phyloP scores from a whole-genome alignment of 1,140 invertebrate species.

The Tetramorium parvispinum region DNA sequence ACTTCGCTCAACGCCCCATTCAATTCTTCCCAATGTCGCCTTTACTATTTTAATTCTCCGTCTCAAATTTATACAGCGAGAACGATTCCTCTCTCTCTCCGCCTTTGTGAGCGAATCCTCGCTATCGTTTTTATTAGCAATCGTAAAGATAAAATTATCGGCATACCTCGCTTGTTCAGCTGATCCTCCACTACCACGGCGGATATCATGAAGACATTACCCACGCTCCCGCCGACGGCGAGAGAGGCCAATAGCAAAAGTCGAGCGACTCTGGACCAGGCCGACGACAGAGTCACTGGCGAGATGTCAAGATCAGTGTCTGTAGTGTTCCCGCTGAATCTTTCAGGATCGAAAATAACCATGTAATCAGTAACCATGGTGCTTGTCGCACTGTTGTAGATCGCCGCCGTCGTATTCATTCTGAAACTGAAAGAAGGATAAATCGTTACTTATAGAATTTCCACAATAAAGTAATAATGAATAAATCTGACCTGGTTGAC shows the following conservation, averaged over 20 bases:
- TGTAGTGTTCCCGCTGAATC: conserved; percentile 60
- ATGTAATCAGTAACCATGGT: conserved; percentile 74
- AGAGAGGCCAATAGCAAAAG: conserved; percentile 89
- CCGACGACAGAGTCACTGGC: conserved; percentile 88
- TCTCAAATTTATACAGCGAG: conserved; percentile 35
- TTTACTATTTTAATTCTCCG: conserved; percentile 49
- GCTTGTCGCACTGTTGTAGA: conserved; percentile 67
- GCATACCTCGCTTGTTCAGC: conserved; percentile 89
- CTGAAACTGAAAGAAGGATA: conserved; percentile 60
- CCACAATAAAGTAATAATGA: not conserved
- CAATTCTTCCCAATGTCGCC: conserved; percentile 3
- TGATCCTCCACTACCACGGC: conserved; percentile 91
- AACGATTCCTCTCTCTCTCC: not conserved
- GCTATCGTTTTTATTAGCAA: conserved; percentile 20
- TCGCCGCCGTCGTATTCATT: conserved; percentile 69
- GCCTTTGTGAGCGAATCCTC: not conserved
- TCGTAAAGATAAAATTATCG: not conserved
- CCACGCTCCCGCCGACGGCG: conserved; percentile 89
- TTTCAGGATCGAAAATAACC: conserved; percentile 69
- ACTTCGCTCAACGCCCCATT: not conserved
- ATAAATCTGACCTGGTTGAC: not conserved
- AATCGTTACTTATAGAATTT: not conserved
- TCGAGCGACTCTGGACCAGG: conserved; percentile 90
- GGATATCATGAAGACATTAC: conserved; percentile 92
- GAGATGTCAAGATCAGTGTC: conserved; percentile 84